Percentiles rank a stretch among this genome's conserved stretches.
Evolutionary conservation across 2,888 invertebrate genomes (phyloP).

Genomic region (Drosophila tripunctata): DNA sequence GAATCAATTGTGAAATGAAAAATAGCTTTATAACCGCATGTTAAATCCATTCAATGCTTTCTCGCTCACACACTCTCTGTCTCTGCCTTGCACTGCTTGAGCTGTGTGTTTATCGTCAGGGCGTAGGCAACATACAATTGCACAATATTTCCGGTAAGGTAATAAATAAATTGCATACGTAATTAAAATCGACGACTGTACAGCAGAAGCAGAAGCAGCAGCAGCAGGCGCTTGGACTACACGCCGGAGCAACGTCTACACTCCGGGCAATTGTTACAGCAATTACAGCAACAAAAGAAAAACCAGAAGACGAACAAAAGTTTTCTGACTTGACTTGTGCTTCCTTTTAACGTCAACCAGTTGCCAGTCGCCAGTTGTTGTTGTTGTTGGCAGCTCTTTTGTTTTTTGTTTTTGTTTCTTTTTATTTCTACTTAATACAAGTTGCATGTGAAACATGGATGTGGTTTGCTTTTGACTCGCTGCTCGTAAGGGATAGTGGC

Average conservation of each 20-base stretch:
- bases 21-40: slow-evolving; percentile 75
- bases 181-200: slow-evolving; percentile 81
- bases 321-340: slow-evolving; percentile 73
- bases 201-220: no score
- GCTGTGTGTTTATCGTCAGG: slow-evolving; percentile 25
- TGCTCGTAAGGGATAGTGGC: neutral
- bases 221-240: slow-evolving; percentile 52
- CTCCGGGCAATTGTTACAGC: slow-evolving; percentile 56
- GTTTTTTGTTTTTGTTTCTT: slow-evolving; percentile 18
- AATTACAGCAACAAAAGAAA: slow-evolving; percentile 59
- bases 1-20: slow-evolving; percentile 74
- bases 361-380: slow-evolving; percentile 65
- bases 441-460: slow-evolving; percentile 72
- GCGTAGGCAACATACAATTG: slow-evolving; percentile 63
- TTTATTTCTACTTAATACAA: slow-evolving; percentile 33
- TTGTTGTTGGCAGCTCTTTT: slow-evolving; percentile 50
- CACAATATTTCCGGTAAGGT: slow-evolving; percentile 79
- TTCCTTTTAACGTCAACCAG: slow-evolving; percentile 76
- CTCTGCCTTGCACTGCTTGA: neutral
- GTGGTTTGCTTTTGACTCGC: slow-evolving; percentile 37
- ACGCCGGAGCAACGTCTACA: neutral
- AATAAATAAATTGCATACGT: slow-evolving; percentile 81
- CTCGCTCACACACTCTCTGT: neutral
- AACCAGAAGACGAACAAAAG: slow-evolving; percentile 53
- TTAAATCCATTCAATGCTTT: slow-evolving; percentile 46